Conservation (phyloP, 2,888 invertebrate species). For the Leucophenga montana region DNA sequence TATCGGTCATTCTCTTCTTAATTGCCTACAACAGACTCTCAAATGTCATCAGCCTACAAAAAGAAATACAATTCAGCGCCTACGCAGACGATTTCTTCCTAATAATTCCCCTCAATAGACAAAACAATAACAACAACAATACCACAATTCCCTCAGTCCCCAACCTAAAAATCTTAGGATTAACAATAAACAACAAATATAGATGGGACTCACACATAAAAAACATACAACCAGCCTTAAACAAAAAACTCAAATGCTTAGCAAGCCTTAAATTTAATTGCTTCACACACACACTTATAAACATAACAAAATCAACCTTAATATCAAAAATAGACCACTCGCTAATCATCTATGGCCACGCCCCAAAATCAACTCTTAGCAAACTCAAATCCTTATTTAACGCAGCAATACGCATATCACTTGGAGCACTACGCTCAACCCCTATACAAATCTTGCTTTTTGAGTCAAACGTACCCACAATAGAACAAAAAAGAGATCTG, state of each 20-base stretch:
- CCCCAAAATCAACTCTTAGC: not conserved
- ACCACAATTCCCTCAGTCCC: slow-evolving; percentile 23
- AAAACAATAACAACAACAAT: slow-evolving; percentile 17
- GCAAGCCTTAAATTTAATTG: not conserved
- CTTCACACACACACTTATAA: not conserved
- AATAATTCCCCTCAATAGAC: slow-evolving; percentile 24
- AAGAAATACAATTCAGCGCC: slow-evolving; percentile 29
- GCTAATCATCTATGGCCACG: not conserved
- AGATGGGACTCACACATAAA: slow-evolving; percentile 34
- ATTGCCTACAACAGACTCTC: slow-evolving; percentile 36
- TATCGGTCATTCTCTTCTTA: slow-evolving; percentile 32
- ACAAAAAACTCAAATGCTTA: slow-evolving; percentile 8
- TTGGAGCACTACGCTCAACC: not conserved
- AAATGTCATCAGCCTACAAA: slow-evolving; percentile 22
- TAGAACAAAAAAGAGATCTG: not conserved
- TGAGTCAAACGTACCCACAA: not conserved
- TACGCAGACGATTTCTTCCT: slow-evolving; percentile 36
- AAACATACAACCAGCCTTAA: slow-evolving; percentile 14
- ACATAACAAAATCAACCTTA: not conserved
- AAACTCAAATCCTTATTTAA: not conserved
- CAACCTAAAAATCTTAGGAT: slow-evolving; percentile 31
- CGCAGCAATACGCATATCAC: not conserved
- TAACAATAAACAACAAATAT: slow-evolving; percentile 30
- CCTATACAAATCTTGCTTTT: not conserved
- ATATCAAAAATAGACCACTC: not conserved